These are phyloP conservation scores for Echinarachnius parma DNA, from an alignment of 53 echinoderm and acorn worm genomes.

Conservation along the genomic window DNA sequence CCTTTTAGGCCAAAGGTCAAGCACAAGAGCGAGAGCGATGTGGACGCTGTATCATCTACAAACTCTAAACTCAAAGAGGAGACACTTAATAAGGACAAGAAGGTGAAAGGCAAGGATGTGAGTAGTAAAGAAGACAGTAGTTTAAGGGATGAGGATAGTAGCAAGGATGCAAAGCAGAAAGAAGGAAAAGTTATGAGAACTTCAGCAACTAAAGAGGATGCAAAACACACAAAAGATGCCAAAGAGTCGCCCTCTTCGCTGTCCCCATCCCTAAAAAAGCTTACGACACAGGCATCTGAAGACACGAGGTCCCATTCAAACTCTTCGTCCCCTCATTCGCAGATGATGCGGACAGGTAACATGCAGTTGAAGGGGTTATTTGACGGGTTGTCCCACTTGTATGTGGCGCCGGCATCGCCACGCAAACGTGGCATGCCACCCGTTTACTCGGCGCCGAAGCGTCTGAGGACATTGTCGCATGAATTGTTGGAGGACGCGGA, in stretches of 20 bases:
- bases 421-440: constrained; percentile 92
- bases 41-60: constrained; percentile 18
- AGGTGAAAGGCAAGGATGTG: constrained; percentile 19
- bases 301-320: constrained; percentile 94
- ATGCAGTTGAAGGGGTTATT: constrained; percentile 97
- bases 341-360: constrained; percentile 93
- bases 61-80: constrained; percentile 8
- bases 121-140: background rate
- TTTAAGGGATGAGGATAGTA: background rate
- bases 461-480: constrained; percentile 54
- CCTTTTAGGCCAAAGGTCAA: constrained; percentile 37
- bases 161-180: background rate
- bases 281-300: constrained; percentile 65
- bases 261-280: constrained; percentile 33
- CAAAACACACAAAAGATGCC: constrained; percentile 43
- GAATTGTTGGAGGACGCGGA: constrained; percentile 47
- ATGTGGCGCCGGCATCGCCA: constrained; percentile 84
- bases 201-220: constrained; percentile 41
- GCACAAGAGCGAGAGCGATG: constrained; percentile 59
- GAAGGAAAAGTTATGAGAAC: constrained; percentile 10
- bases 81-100: constrained; percentile 13
- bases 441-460: constrained; percentile 84
- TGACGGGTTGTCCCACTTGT: constrained; percentile 96
- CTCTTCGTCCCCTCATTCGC: constrained; percentile 97
- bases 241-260: constrained; percentile 41